Percentiles rank a stretch among this genome's conserved stretches.
Evolutionary conservation across 2,113 vertebrate species (phyloP).

Genomic region (Clinocottus analis): DNA sequence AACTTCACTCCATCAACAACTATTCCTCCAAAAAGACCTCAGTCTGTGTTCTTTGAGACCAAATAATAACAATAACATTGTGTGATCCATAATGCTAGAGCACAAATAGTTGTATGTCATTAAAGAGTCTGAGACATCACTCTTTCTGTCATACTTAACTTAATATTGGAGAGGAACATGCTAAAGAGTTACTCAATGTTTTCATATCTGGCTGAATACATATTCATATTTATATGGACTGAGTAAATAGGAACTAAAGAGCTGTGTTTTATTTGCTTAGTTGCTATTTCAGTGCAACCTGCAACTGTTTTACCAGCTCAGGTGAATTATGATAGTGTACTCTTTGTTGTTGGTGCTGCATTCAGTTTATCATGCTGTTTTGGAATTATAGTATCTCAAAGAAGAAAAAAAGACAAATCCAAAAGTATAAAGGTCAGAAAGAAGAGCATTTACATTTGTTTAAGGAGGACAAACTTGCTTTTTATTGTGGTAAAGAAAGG

Average conservation of each 20-base stretch:
- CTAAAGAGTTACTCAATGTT: conserved; percentile 7
- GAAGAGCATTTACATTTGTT: not conserved
- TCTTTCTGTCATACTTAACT: not conserved
- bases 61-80: not conserved
- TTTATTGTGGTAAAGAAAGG: not conserved
- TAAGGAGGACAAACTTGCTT: not conserved
- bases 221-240: conserved; percentile 24
- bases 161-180: not conserved
- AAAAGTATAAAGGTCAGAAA: not conserved
- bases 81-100: not conserved
- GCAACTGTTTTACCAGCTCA: conserved; percentile 33
- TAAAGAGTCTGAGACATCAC: not conserved
- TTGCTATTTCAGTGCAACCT: conserved; percentile 34
- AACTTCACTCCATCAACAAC: not conserved
- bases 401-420: not conserved
- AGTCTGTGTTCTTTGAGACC: not conserved
- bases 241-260: conserved; percentile 29
- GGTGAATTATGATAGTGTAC: conserved; percentile 28
- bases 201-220: not conserved
- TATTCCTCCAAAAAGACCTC: not conserved
- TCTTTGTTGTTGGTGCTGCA: conserved; percentile 12
- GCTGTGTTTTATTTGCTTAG: conserved; percentile 43
- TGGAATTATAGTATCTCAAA: conserved; percentile 8
- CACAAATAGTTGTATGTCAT: conserved; percentile 1
- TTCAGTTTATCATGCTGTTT: conserved; percentile 9